Evolutionary conservation across 2,113 vertebrate genomes (phyloP).

Genomic region (Cyprinus carpio): DNA sequence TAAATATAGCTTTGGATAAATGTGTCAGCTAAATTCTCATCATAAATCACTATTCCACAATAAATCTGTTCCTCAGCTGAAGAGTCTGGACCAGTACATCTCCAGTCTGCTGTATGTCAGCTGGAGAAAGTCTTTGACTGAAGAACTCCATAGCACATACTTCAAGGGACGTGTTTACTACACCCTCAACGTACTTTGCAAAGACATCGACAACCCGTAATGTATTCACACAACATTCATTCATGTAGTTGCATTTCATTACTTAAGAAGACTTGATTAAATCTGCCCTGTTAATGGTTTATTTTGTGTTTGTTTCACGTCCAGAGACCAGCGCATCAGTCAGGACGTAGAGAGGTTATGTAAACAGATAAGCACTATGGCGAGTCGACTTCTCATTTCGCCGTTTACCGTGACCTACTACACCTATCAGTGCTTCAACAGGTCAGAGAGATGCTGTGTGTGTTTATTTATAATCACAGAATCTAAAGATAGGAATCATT

Average conservation of each 20-base stretch:
- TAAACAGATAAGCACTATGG: constrained; percentile 90
- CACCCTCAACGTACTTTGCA: constrained; percentile 84
- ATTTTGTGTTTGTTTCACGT: neutral
- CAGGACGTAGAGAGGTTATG: constrained; percentile 93
- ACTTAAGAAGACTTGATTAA: neutral
- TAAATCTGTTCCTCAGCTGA: constrained; percentile 76
- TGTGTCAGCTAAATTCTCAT: neutral
- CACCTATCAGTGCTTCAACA: constrained; percentile 90
- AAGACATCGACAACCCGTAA: constrained; percentile 95
- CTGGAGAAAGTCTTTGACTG: constrained; percentile 91
- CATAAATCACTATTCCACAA: neutral
- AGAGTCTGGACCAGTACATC: constrained; percentile 92
- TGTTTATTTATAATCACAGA: neutral
- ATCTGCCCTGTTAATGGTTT: neutral
- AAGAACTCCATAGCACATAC: constrained; percentile 87
- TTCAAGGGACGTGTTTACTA: constrained; percentile 92
- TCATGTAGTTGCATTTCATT: neutral
- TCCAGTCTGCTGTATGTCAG: constrained; percentile 88
- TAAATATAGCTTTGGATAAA: neutral
- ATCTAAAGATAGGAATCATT: neutral
- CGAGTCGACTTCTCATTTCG: constrained; percentile 84
- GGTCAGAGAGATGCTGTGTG: constrained; percentile 68
- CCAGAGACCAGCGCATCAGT: constrained; percentile 95
- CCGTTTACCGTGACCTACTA: constrained; percentile 93
- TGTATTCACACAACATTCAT: neutral